Evolutionary conservation across 2,888 invertebrate genomes (phyloP).

Genomic region (Eucera pruinosa): DNA sequence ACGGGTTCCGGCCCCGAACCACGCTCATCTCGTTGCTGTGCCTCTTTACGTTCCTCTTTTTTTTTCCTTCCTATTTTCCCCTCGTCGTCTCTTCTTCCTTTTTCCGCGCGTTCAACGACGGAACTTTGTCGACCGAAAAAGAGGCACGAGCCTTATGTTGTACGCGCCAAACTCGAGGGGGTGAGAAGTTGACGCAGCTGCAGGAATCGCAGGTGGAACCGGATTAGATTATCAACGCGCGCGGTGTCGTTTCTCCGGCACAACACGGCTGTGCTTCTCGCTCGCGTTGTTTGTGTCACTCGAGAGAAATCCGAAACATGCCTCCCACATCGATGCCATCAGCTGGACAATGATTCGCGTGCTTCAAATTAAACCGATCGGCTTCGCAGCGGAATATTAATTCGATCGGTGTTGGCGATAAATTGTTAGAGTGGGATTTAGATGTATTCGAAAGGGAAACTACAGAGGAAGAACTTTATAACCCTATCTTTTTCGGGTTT

Average conservation of each 20-base stretch:
- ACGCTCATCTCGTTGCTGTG: constrained; percentile 71
- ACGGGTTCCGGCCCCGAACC: constrained; percentile 82
- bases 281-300: constrained; percentile 15
- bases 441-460: too few species aligned
- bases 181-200: constrained; percentile 67
- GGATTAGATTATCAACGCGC: constrained; percentile 60
- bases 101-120: constrained; percentile 39
- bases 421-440: too few species aligned
- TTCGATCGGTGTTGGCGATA: too few species aligned
- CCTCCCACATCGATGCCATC: neutral
- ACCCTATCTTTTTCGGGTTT: too few species aligned
- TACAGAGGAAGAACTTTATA: too few species aligned
- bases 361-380: neutral
- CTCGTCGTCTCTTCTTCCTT: constrained; percentile 45
- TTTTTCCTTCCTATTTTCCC: constrained; percentile 19
- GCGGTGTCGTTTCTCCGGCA: constrained; percentile 11
- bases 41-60: constrained; percentile 65
- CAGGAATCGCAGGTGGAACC: constrained; percentile 55
- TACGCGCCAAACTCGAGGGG: constrained; percentile 6
- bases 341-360: neutral
- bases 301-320: constrained; percentile 17
- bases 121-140: constrained; percentile 59
- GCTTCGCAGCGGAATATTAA: neutral
- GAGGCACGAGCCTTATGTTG: constrained; percentile 19
- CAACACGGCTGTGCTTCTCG: neutral